A percentile compares a stretch with the other conserved stretches of the same genome.
These are phyloP conservation scores for Mionectes olivaceus DNA, from an alignment of 2,797 vertebrate genomes.

Conservation along the genomic window DNA sequence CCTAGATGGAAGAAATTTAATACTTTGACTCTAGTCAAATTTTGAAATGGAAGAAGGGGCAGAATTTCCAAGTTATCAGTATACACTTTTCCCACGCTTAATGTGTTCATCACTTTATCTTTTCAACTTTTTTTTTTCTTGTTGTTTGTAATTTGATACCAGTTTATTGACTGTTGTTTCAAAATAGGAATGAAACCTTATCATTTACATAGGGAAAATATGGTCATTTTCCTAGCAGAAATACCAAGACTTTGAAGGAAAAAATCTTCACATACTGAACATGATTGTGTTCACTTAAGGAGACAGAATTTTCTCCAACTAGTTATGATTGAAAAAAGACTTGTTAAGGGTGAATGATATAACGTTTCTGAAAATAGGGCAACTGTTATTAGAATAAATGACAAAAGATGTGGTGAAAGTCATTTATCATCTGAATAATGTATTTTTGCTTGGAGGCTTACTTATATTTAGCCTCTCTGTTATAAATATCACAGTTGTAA, in stretches of 20 bases:
- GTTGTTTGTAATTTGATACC: background rate
- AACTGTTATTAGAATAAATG: conserved; percentile 25
- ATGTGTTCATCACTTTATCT: background rate
- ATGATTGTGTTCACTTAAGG: background rate
- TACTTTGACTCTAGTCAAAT: background rate
- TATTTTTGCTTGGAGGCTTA: conserved; percentile 41
- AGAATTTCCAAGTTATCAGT: background rate
- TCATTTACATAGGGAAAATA: background rate
- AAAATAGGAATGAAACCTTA: background rate
- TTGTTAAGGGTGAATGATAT: conserved; percentile 40
- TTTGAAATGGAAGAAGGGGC: background rate
- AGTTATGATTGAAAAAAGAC: background rate
- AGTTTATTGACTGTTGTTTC: background rate
- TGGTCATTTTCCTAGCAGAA: background rate
- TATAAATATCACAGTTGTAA: conserved; percentile 37
- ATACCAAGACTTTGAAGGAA: background rate
- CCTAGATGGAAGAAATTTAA: background rate
- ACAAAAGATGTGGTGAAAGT: conserved; percentile 18
- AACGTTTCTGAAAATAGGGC: conserved; percentile 47
- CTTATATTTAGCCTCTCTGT: conserved; percentile 19
- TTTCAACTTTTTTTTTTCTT: background rate
- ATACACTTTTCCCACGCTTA: background rate
- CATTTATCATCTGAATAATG: conserved; percentile 40
- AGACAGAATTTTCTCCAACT: conserved; percentile 17
- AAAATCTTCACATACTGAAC: background rate